Conservation (phyloP, 2,888 invertebrate genomes). For the Cosmia pyralina region DNA sequence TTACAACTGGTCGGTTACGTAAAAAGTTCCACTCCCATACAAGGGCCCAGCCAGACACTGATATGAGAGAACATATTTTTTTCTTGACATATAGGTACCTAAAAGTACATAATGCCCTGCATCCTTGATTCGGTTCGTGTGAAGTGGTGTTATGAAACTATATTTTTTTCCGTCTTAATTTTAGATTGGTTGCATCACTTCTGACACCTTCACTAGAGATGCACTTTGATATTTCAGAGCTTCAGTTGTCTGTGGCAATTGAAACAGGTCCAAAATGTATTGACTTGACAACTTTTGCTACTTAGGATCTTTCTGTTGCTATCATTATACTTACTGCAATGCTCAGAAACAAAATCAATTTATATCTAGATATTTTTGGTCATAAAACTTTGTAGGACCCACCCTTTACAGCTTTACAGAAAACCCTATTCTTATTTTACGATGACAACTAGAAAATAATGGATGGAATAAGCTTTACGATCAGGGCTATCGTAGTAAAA, state of each 20-base stretch:
- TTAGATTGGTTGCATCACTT: conserved; percentile 15
- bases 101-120: conserved; percentile 33
- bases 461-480: background rate
- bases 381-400: background rate
- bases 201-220: background rate
- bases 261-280: background rate
- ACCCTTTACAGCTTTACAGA: background rate
- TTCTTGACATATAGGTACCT: conserved; percentile 20
- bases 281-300: background rate
- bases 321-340: background rate
- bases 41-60: conserved; percentile 37
- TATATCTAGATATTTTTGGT: background rate
- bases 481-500: background rate
- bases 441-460: conserved; percentile 11
- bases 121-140: conserved; percentile 35
- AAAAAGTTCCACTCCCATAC: conserved; percentile 56
- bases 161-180: conserved; percentile 13
- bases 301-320: no score
- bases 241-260: background rate
- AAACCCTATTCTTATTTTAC: background rate
- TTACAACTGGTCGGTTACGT: conserved; percentile 59
- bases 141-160: conserved; percentile 39
- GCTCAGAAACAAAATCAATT: background rate
- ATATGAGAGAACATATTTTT: conserved; percentile 52
- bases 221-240: conserved; percentile 1